Base-by-base conservation (phyloP, 92 coral and sea anemone species). In the Porites divaricata region DNA sequence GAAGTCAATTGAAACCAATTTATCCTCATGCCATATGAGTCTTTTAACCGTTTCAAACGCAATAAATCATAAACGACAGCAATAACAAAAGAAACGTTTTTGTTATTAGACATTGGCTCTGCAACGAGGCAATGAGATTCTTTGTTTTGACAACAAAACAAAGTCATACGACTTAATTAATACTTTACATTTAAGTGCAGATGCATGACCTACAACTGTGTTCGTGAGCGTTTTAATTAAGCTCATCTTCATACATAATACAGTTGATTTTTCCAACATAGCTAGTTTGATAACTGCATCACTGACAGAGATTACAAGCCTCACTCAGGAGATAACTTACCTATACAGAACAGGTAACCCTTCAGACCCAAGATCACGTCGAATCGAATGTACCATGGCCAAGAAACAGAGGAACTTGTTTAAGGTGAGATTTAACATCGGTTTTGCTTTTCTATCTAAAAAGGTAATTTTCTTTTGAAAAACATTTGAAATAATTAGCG, bases 61-160 rank as follows among this genome's bases (percentile, higher is more conserved):
- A 13, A 22, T 53, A 24, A 24, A 23, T 74, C 21, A 54, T 22
- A 14, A 74, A 53, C 16, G 24, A 52, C 45, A 19, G 6, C 20
- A 63, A 74, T 50, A 52, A 74, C 64, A 74, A 54, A 74, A 74
- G 63, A 50, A 54, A 49, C 24, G 13, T 53, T 59, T 25, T 74
- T 74, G 48, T 52, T 74, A 74, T 52, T 21, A 49, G 20, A 73
- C 61, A 14, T 8, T 21, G 77, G 35, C 6, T 72, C 28, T 4
- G 19, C 51, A 49, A 51, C 35, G 63, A 10, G 62, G 23, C 45
- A 73, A 16, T 23, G 13, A 3, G 13, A 41, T 51, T 73, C 64
- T 13, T 74, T 14, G 16, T 22, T 21, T 74, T 74, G 48, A 23
- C 63, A 21, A 52, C 26, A 59, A 24, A 52, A 23, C 78, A 15